These are phyloP conservation scores for Austrolebias charrua DNA, from an alignment of 2,797 vertebrate species.

Conservation along the genomic window DNA sequence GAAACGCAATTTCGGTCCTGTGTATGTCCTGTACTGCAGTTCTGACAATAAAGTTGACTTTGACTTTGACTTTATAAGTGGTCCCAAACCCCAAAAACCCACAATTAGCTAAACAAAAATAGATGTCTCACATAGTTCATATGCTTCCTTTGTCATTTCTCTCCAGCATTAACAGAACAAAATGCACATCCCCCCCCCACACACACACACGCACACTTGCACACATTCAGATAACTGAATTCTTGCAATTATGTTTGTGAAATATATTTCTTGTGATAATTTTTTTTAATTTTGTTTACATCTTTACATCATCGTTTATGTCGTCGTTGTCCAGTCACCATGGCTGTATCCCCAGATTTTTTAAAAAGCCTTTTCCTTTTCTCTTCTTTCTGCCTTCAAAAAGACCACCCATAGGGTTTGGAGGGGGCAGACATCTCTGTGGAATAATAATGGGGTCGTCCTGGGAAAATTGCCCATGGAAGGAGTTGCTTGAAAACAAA, in stretches of 20 bases:
- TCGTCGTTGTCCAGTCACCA: constrained; percentile 69
- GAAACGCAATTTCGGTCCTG: too few relatives aligned
- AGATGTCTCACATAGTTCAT: neutral
- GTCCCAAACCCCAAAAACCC: neutral
- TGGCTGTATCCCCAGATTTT: constrained; percentile 65
- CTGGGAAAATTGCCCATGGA: constrained; percentile 82
- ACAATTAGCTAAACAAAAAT: constrained; percentile 9
- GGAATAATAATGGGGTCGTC: constrained; percentile 84
- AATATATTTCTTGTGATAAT: constrained; percentile 5
- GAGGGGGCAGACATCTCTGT: constrained; percentile 78
- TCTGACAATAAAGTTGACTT: too few relatives aligned
- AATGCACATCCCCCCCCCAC: too few relatives aligned
- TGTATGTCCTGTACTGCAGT: too few relatives aligned
- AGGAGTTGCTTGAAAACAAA: constrained; percentile 68
- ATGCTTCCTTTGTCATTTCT: too few relatives aligned
- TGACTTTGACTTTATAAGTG: too few relatives aligned
- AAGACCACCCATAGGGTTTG: constrained; percentile 83
- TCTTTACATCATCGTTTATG: constrained; percentile 64
- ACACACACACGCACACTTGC: too few relatives aligned
- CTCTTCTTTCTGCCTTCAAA: constrained; percentile 71
- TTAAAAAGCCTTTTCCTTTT: constrained; percentile 45
- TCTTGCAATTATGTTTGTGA: neutral
- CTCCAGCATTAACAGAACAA: too few relatives aligned
- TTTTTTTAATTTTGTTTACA: constrained; percentile 35
- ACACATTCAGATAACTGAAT: neutral